These are phyloP conservation scores for Papilio polytes DNA, from an alignment of 1,140 invertebrate species.

Conservation along the genomic window DNA sequence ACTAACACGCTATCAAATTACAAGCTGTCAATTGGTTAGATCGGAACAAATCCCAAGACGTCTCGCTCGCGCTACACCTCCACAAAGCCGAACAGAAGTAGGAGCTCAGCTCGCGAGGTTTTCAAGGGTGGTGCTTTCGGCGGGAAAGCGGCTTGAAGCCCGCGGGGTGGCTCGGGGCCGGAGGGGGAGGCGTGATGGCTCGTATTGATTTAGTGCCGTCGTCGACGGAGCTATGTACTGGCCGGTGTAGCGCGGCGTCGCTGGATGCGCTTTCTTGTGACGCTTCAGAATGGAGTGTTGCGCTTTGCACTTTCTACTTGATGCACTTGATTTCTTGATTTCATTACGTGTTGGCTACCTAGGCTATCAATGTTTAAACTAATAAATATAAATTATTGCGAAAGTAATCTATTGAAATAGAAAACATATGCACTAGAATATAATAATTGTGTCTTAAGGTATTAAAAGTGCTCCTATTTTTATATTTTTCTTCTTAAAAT, in stretches of 20 bases:
- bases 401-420: not conserved
- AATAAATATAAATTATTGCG: not conserved
- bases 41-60: constrained; percentile 78
- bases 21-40: constrained; percentile 74
- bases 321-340: constrained; percentile 17
- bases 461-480: not conserved
- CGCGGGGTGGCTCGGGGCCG: constrained; percentile 50
- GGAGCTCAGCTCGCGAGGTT: constrained; percentile 82
- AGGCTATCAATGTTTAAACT: not conserved
- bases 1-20: constrained; percentile 62
- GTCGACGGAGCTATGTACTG: constrained; percentile 81
- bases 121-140: constrained; percentile 83
- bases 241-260: constrained; percentile 75
- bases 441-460: too few species aligned
- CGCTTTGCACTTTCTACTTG: constrained; percentile 33
- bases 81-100: constrained; percentile 84
- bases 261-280: constrained; percentile 81
- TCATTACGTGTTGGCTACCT: not conserved
- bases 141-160: constrained; percentile 77
- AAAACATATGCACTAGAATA: too few species aligned
- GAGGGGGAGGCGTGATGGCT: constrained; percentile 77
- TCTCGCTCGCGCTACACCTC: constrained; percentile 74
- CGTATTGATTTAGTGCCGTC: constrained; percentile 85
- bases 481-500: not conserved
- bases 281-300: constrained; percentile 42